These are phyloP conservation scores for Oeneis ivallda DNA, from an alignment of 2,888 invertebrate genomes.

Conservation along the genomic window DNA sequence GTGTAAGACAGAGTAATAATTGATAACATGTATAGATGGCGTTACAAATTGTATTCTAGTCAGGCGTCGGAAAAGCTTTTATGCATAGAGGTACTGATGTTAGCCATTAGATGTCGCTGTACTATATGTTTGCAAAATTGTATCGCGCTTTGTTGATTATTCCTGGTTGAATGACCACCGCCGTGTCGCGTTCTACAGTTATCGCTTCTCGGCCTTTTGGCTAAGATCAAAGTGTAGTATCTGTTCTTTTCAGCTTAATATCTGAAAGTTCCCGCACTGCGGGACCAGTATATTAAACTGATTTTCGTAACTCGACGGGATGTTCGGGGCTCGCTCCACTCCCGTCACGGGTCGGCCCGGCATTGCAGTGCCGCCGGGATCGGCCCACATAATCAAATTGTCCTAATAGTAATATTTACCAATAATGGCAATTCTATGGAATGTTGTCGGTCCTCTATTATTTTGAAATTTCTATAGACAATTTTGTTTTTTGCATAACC, in stretches of 20 bases:
- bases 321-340: slow-evolving; percentile 12
- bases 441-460: too few relatives aligned
- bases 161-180: not conserved
- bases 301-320: slow-evolving; percentile 5
- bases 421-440: too few relatives aligned
- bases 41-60: not conserved
- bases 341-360: slow-evolving; percentile 4
- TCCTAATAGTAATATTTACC: not conserved
- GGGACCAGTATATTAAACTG: slow-evolving; percentile 12
- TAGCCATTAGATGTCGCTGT: not conserved
- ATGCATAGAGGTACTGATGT: not conserved
- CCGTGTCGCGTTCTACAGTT: not conserved
- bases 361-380: slow-evolving; percentile 10
- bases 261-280: slow-evolving; percentile 9
- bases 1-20: too few relatives aligned
- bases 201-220: slow-evolving; percentile 12
- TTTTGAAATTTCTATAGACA: too few relatives aligned
- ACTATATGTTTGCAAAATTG: not conserved
- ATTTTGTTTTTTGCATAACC: too few relatives aligned
- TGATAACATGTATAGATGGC: not conserved
- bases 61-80: not conserved
- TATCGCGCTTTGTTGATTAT: not conserved
- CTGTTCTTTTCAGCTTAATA: slow-evolving; percentile 12
- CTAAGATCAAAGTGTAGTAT: slow-evolving; percentile 12
- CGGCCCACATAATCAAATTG: not conserved